Evolutionary conservation across 2,113 vertebrate species (phyloP).

Genomic region (Oreochromis aureus): DNA sequence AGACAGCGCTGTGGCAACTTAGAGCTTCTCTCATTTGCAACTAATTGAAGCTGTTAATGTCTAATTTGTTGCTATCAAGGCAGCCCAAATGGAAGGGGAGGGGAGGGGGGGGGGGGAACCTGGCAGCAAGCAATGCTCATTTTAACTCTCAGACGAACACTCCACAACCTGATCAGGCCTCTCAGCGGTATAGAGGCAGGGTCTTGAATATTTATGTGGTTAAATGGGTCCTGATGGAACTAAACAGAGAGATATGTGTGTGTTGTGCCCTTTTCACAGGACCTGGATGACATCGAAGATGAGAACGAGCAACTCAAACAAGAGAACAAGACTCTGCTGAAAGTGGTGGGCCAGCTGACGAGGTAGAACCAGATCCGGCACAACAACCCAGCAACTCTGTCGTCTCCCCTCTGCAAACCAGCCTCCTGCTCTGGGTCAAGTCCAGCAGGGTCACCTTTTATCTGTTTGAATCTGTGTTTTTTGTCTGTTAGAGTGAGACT

Average conservation of each 20-base stretch:
- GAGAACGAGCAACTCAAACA: slow-evolving; percentile 98
- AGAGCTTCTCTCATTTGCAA: slow-evolving; percentile 38
- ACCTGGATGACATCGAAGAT: slow-evolving; percentile 96
- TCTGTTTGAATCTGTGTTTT: slow-evolving; percentile 11
- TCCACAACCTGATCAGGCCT: neutral
- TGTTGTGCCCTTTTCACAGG: slow-evolving; percentile 65
- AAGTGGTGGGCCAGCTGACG: slow-evolving; percentile 97
- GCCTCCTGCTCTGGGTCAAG: neutral
- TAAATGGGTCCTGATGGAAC: neutral
- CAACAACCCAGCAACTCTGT: neutral
- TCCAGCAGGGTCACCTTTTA: slow-evolving; percentile 3
- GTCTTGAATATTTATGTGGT: neutral
- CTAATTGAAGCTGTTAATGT: slow-evolving; percentile 59
- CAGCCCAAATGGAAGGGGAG: neutral
- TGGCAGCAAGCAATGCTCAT: neutral
- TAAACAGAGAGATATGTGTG: neutral
- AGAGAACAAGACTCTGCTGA: slow-evolving; percentile 98
- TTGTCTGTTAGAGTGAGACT: slow-evolving; percentile 15
- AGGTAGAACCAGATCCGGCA: slow-evolving; percentile 80
- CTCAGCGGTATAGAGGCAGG: neutral
- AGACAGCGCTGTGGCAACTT: neutral
- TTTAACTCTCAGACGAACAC: neutral
- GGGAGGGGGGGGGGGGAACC: neutral
- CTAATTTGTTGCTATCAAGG: slow-evolving; percentile 50
- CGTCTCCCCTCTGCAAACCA: neutral